These are phyloP conservation scores for Drosophila willistoni DNA, from an alignment of 1,140 invertebrate species.

Conservation along the genomic window DNA sequence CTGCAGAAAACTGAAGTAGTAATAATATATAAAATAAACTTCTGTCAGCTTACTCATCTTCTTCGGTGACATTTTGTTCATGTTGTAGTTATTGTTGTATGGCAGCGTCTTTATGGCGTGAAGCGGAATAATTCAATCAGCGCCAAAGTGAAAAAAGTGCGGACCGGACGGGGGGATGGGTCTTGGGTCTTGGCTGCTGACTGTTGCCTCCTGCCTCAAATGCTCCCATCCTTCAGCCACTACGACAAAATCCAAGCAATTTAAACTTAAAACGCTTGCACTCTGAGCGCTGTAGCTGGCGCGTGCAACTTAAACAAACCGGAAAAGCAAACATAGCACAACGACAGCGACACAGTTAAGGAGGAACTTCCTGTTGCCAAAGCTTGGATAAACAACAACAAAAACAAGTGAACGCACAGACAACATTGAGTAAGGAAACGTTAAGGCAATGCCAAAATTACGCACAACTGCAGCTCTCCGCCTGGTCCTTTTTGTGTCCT, in stretches of 20 bases:
- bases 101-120: slow-evolving; percentile 67
- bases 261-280: slow-evolving; percentile 77
- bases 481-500: slow-evolving; percentile 9
- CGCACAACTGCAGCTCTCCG: slow-evolving; percentile 12
- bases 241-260: slow-evolving; percentile 67
- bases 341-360: slow-evolving; percentile 76
- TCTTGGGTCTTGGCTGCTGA: not conserved
- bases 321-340: slow-evolving; percentile 76
- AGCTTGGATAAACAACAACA: slow-evolving; percentile 49
- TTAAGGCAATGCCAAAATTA: slow-evolving; percentile 51
- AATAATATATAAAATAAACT: slow-evolving; percentile 70
- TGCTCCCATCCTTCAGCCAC: not conserved
- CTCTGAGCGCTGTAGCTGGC: slow-evolving; percentile 40
- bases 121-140: slow-evolving; percentile 80
- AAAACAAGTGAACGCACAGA: slow-evolving; percentile 18
- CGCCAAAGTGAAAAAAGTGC: slow-evolving; percentile 58
- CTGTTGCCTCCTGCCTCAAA: not conserved
- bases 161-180: not conserved
- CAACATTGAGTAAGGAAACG: slow-evolving; percentile 10
- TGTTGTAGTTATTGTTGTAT: slow-evolving; percentile 42
- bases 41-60: slow-evolving; percentile 19
- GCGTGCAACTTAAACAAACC: slow-evolving; percentile 79
- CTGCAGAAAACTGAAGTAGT: slow-evolving; percentile 59
- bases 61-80: slow-evolving; percentile 13
- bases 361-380: slow-evolving; percentile 72